Percentiles rank a stretch among this genome's conserved stretches.
phyloP scores from a whole-genome alignment of 2,797 vertebrate genomes.

The Nannoperca obscura region DNA sequence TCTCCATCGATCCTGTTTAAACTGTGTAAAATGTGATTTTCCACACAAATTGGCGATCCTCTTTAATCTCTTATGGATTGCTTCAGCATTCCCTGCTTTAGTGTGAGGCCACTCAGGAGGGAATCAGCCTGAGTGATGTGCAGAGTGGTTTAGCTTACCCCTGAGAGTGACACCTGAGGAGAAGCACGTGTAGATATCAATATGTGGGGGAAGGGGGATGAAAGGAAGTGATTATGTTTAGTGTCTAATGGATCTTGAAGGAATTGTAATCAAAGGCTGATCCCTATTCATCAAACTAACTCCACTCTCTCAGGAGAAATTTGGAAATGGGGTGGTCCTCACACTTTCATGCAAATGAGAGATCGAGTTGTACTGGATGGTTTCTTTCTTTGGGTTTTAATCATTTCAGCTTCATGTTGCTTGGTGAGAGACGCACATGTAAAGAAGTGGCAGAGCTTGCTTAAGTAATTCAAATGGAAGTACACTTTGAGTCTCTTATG shows the following conservation, averaged over 20 bases:
- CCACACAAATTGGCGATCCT: constrained; percentile 70
- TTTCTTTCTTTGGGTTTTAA: constrained; percentile 30
- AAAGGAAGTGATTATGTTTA: constrained; percentile 70
- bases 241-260: constrained; percentile 68
- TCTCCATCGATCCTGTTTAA: constrained; percentile 70
- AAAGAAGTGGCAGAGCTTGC: constrained; percentile 18
- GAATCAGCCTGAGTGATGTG: constrained; percentile 33
- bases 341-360: constrained; percentile 50
- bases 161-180: constrained; percentile 57
- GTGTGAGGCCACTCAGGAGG: constrained; percentile 32
- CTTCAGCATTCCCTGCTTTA: constrained; percentile 54
- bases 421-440: constrained; percentile 9
- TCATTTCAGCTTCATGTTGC: constrained; percentile 32
- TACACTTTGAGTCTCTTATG: constrained; percentile 7
- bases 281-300: constrained; percentile 58
- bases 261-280: constrained; percentile 73
- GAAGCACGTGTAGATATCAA: constrained; percentile 57
- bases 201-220: constrained; percentile 54
- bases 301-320: constrained; percentile 59
- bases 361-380: constrained; percentile 40
- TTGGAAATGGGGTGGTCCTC: constrained; percentile 53
- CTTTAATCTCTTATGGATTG: constrained; percentile 79
- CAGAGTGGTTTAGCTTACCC: constrained; percentile 57
- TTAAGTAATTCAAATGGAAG: constrained; percentile 28
- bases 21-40: constrained; percentile 76